phyloP scores from a whole-genome alignment of 2,797 vertebrate genomes.

The Squalus acanthias region DNA sequence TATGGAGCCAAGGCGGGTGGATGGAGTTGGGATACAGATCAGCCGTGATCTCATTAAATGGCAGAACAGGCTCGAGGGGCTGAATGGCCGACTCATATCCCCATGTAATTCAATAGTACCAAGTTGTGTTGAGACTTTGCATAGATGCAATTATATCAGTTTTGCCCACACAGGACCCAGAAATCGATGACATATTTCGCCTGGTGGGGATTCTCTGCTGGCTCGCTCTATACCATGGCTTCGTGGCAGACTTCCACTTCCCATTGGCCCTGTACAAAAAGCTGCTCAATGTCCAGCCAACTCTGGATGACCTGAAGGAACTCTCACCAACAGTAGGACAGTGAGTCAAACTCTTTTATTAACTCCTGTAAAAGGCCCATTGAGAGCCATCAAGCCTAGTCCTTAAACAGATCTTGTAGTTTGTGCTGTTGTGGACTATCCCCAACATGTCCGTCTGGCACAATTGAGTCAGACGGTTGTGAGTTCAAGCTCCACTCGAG shows the following conservation, averaged over 20 bases:
- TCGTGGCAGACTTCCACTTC: constrained; percentile 47
- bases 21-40: background rate
- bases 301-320: constrained; percentile 57
- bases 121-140: background rate
- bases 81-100: background rate
- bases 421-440: background rate
- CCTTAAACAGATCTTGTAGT: background rate
- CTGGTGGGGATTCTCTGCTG: constrained; percentile 50
- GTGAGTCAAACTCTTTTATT: constrained; percentile 38
- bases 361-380: background rate
- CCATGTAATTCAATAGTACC: background rate
- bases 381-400: background rate
- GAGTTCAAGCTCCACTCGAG: background rate
- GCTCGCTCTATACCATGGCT: constrained; percentile 48
- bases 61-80: too few species aligned
- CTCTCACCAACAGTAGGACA: constrained; percentile 49
- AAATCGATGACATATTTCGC: constrained; percentile 42
- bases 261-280: constrained; percentile 58
- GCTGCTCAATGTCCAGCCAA: constrained; percentile 46
- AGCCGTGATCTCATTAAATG: background rate
- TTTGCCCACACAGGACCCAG: constrained; percentile 40
- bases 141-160: background rate
- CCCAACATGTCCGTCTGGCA: background rate
- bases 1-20: background rate
- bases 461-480: background rate